A percentile compares a stretch with the other conserved stretches of the same genome.
phyloP scores from a whole-genome alignment of 2,113 vertebrate genomes.

The Zootoca vivipara region DNA sequence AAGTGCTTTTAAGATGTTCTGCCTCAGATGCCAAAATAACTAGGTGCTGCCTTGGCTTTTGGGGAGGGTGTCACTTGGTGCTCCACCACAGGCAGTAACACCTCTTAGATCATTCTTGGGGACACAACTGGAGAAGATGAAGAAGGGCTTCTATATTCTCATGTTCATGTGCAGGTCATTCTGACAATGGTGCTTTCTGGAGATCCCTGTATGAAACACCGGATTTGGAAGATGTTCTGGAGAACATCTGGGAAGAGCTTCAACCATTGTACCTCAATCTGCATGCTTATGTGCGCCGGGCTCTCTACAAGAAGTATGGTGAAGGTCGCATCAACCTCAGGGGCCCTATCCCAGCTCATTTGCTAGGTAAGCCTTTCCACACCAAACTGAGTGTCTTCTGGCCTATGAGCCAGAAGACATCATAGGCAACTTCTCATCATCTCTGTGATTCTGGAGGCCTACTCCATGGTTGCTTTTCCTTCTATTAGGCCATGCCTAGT shows the following conservation, averaged over 20 bases:
- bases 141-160: neutral
- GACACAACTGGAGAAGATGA: neutral
- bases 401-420: neutral
- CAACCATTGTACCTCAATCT: constrained; percentile 91
- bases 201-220: constrained; percentile 89
- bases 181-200: constrained; percentile 91
- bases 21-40: no score
- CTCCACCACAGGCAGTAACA: no score
- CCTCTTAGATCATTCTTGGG: no score
- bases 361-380: constrained; percentile 82
- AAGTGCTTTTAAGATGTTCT: no score
- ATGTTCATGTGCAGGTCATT: constrained; percentile 77
- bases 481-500: neutral
- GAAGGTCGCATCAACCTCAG: constrained; percentile 81
- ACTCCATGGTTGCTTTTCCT: neutral
- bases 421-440: neutral
- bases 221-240: constrained; percentile 89
- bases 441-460: neutral
- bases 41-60: no score
- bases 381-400: neutral
- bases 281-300: constrained; percentile 92
- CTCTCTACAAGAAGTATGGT: constrained; percentile 87
- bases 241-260: constrained; percentile 87
- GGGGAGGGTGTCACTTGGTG: no score
- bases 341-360: constrained; percentile 95